These are phyloP conservation scores for Hapalemur alaotrensis DNA, from an alignment of 2,797 vertebrate species.

Conservation along the genomic window DNA sequence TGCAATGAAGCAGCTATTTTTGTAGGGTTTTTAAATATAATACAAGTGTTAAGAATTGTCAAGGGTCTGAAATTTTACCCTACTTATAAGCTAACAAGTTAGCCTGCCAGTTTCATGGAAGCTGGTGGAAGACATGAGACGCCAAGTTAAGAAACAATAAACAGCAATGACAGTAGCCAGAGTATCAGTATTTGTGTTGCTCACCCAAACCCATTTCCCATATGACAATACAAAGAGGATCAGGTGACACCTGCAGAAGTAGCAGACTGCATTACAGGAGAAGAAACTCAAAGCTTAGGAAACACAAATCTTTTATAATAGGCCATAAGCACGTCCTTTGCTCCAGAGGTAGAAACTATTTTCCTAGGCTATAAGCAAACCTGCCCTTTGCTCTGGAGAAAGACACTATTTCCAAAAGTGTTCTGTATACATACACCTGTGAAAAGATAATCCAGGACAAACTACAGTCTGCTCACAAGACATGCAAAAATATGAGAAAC, in stretches of 20 bases:
- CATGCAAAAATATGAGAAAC: background rate
- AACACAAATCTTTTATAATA: background rate
- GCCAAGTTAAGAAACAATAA: background rate
- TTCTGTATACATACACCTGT: background rate
- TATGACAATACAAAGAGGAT: background rate
- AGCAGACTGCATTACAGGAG: background rate
- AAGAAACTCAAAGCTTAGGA: background rate
- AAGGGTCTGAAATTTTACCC: background rate
- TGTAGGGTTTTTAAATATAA: background rate
- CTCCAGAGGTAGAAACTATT: background rate
- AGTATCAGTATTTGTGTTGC: background rate
- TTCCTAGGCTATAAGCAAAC: background rate
- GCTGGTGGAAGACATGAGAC: background rate
- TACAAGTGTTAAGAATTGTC: background rate
- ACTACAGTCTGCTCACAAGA: background rate
- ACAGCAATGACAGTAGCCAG: background rate
- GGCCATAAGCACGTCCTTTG: background rate
- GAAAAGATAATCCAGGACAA: constrained; percentile 15
- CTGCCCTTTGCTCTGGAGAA: background rate
- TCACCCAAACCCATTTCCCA: background rate
- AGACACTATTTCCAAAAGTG: background rate
- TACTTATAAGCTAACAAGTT: background rate
- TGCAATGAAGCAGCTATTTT: background rate
- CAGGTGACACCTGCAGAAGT: background rate
- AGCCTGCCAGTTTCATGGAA: background rate